Evolutionary conservation across 2,888 invertebrate species (phyloP).

Genomic region (Selenia dentaria): DNA sequence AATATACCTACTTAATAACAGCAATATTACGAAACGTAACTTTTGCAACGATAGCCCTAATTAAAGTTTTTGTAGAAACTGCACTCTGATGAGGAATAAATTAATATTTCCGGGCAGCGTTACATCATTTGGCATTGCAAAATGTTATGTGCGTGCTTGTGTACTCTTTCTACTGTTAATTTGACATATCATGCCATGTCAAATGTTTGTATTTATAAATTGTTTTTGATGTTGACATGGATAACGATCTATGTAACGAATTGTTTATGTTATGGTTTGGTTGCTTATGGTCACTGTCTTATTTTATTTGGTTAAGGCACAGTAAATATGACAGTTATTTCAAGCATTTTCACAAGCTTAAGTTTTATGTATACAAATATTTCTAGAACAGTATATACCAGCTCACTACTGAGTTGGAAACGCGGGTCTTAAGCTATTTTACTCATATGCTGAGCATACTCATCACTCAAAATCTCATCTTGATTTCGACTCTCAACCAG

Average conservation of each 20-base stretch:
- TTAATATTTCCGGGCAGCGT: conserved; percentile 29
- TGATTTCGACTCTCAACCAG: too few species aligned
- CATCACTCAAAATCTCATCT: too few species aligned
- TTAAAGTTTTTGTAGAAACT: conserved; percentile 31
- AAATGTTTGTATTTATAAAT: conserved; percentile 8
- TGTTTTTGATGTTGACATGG: conserved; percentile 20
- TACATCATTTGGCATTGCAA: conserved; percentile 20
- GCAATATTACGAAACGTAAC: conserved; percentile 25
- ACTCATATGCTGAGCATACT: too few species aligned
- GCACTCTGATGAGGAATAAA: conserved; percentile 24
- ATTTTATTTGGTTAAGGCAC: conserved; percentile 1
- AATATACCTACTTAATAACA: conserved; percentile 24
- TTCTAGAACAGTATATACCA: too few species aligned
- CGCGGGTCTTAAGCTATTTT: too few species aligned
- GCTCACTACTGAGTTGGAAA: too few species aligned
- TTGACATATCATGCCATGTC: conserved; percentile 26
- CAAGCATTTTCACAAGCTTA: too few species aligned
- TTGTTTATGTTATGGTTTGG: conserved; percentile 30
- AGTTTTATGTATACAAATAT: too few species aligned
- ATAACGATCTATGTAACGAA: conserved; percentile 27
- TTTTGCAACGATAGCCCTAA: conserved; percentile 30
- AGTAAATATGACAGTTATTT: too few species aligned
- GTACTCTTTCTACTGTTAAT: conserved; percentile 4
- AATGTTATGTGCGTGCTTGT: conserved; percentile 13
- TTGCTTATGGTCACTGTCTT: conserved; percentile 22